Evolutionary conservation across 2,113 vertebrate species (phyloP), one percentile per base, ranked within the genome.

Genomic region (Melanotaenia duboulayi): DNA sequence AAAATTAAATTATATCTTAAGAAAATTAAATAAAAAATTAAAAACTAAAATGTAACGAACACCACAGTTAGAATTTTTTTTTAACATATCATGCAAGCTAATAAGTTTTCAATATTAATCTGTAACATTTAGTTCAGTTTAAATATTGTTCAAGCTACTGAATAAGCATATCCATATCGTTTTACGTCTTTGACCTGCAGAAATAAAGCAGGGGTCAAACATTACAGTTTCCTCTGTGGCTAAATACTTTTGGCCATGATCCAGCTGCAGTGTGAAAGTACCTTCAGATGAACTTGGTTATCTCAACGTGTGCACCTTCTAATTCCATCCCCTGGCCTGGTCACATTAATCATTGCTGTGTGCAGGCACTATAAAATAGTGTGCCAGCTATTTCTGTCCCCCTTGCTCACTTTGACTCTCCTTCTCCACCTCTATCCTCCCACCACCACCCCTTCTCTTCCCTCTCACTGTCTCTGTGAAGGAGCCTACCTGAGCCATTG

Each of bases 401-500:
- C 58, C 59, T 65, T 52, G 35, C 85, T 89, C 82, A 88, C 81
- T 87, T 76, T 68, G 64, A 55, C 82, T 82, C 71, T 83, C 67
- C 57, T 73, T 77, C 71, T 78, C 60, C 65, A 16, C 65, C 44
- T 39, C 69, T 44, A 20, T 6, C 46, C 28, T 52, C 55, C 42
- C 40, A 12, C 8, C 49, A 62, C 60, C 39, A 7, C 32, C 28
- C 57, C 1, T 61, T 22, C 32, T 52, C 62, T 51, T 44, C 20
- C 65, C 74, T 80, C 51, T 50, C 61, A 32, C 17, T 83, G 28
- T 91, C 91, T 86, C 73, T 88, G 87, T 76, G 17, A 81, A 99
- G 97, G 93, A 99, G 96, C 90, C 97, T 99, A 83, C 96, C 97
- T 37, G 98, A 99, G 82, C 98, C 98, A 1, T 87, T 99, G 87